These are phyloP conservation scores for Columba janthina DNA, from an alignment of 2,113 vertebrate species.

Conservation along the genomic window DNA sequence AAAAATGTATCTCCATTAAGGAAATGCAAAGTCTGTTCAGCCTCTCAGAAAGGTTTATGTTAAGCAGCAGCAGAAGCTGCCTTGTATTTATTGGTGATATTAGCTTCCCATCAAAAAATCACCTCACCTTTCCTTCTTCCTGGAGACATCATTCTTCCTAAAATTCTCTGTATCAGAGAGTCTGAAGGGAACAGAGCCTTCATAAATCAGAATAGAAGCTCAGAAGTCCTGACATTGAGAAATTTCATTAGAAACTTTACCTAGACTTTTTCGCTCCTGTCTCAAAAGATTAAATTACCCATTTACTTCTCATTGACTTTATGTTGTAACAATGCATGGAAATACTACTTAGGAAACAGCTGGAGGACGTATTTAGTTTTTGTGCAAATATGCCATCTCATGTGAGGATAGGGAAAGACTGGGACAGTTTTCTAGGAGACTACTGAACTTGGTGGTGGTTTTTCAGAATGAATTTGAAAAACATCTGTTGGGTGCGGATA, in stretches of 20 bases:
- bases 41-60: not conserved
- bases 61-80: not conserved
- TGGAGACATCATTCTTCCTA: not conserved
- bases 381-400: not conserved
- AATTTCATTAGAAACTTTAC: not conserved
- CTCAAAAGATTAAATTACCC: not conserved
- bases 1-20: constrained; percentile 15
- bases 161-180: not conserved
- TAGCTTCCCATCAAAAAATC: not conserved
- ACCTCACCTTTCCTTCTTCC: not conserved
- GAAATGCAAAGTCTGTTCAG: not conserved
- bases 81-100: not conserved
- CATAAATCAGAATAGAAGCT: constrained; percentile 9
- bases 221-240: not conserved
- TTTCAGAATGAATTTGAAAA: not conserved
- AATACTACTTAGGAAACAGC: not conserved
- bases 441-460: not conserved
- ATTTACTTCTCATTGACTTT: not conserved
- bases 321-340: not conserved
- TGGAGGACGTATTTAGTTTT: not conserved
- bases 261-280: not conserved
- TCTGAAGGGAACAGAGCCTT: not conserved
- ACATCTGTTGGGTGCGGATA: not conserved
- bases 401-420: not conserved
- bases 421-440: not conserved